Percentiles rank a stretch among this genome's conserved stretches.
phyloP scores from a whole-genome alignment of 2,113 vertebrate genomes.

The Myrmophylax atrothorax region DNA sequence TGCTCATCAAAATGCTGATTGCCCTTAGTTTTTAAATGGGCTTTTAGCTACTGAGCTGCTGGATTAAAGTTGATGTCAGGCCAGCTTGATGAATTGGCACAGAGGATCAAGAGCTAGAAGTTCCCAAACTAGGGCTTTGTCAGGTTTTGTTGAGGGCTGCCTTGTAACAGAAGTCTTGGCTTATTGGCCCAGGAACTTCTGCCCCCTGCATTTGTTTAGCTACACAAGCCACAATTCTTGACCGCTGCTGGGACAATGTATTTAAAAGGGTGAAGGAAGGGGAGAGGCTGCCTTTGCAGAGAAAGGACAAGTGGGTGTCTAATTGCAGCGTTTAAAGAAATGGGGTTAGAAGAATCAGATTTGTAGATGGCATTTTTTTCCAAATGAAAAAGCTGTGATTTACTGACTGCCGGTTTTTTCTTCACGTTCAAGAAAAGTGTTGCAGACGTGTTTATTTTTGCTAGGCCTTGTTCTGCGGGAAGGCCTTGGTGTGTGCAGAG shows the following conservation, averaged over 20 bases:
- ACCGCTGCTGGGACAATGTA: not conserved
- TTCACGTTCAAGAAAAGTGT: not conserved
- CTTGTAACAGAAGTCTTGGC: not conserved
- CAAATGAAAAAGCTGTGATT: not conserved
- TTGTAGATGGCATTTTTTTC: not conserved
- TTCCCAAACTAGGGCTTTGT: not conserved
- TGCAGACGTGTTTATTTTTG: not conserved
- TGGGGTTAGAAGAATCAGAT: not conserved
- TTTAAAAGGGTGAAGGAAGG: not conserved
- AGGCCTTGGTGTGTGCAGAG: not conserved
- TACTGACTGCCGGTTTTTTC: not conserved
- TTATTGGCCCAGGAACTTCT: not conserved
- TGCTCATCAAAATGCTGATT: not conserved
- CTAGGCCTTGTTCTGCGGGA: not conserved
- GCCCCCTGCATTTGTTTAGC: fast-evolving
- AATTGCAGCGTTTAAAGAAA: not conserved
- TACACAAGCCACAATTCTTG: fast-evolving
- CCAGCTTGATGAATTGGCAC: fast-evolving
- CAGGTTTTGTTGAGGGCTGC: not conserved
- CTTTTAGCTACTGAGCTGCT: not conserved
- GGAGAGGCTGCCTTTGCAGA: not conserved
- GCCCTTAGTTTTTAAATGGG: not conserved
- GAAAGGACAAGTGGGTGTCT: too few relatives aligned
- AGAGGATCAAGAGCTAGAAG: not conserved
- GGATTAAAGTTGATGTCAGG: not conserved